phyloP scores from a whole-genome alignment of 2,888 invertebrate genomes.

The Eupithecia subumbrata region DNA sequence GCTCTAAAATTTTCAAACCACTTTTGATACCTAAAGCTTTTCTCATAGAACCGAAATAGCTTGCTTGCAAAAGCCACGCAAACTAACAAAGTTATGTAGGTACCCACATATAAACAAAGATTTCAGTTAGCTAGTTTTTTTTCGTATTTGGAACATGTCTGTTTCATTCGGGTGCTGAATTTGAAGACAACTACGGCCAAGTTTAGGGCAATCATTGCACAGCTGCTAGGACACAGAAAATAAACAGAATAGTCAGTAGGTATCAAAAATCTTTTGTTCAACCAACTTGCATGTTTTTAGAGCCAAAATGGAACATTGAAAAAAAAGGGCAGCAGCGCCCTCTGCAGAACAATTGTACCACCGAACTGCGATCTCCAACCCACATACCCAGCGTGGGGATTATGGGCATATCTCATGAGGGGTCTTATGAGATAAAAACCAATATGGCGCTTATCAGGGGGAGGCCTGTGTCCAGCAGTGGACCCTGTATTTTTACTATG shows the following conservation, averaged over 20 bases:
- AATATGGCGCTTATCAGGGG: too few species aligned
- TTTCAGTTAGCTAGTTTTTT: constrained; percentile 36
- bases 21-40: not conserved
- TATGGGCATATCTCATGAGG: too few species aligned
- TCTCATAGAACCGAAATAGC: constrained; percentile 6
- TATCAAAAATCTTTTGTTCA: not conserved
- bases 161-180: constrained; percentile 42
- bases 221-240: not conserved
- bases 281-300: not conserved
- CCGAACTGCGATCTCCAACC: too few species aligned
- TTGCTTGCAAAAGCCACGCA: not conserved
- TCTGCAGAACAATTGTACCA: too few species aligned
- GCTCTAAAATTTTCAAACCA: not conserved
- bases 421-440: too few species aligned
- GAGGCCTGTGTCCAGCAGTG: too few species aligned
- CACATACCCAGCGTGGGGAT: too few species aligned
- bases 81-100: constrained; percentile 14
- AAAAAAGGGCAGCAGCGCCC: not conserved
- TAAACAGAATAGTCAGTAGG: not conserved
- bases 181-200: constrained; percentile 39
- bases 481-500: too few species aligned
- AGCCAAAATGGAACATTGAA: not conserved
- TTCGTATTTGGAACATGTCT: constrained; percentile 45
- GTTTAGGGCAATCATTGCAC: constrained; percentile 33
- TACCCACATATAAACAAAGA: constrained; percentile 17